phyloP scores from a whole-genome alignment of 2,797 vertebrate species.

The Gymnothorax javanicus region DNA sequence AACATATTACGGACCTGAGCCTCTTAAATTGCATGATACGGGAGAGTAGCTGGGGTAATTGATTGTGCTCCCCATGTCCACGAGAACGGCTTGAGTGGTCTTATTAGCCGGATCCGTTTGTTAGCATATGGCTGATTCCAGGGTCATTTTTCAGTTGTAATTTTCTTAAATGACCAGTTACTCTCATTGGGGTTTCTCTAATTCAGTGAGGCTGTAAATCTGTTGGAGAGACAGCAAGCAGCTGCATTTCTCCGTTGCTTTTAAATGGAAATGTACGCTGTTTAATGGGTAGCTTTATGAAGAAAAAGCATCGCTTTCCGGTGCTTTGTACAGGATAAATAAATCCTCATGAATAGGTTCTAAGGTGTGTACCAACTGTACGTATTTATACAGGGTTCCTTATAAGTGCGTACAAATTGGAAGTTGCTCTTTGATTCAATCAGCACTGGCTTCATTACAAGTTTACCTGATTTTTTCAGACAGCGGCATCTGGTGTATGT shows the following conservation, averaged over 20 bases:
- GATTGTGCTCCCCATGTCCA: background rate
- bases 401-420: constrained; percentile 62
- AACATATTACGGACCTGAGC: background rate
- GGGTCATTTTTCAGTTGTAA: constrained; percentile 38
- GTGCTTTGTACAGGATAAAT: constrained; percentile 65
- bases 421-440: constrained; percentile 65
- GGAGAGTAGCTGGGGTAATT: background rate
- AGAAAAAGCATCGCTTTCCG: constrained; percentile 50
- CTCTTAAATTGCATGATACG: background rate
- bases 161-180: constrained; percentile 47
- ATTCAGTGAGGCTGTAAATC: constrained; percentile 59
- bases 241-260: constrained; percentile 47
- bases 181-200: constrained; percentile 44
- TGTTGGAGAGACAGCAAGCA: constrained; percentile 45
- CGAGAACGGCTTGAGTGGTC: constrained; percentile 19
- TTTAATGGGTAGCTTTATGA: constrained; percentile 63
- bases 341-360: constrained; percentile 63
- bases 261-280: constrained; percentile 62
- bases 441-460: constrained; percentile 62
- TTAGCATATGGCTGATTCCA: constrained; percentile 28
- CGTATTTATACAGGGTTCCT: constrained; percentile 56
- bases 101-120: constrained; percentile 5
- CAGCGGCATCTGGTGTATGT: constrained; percentile 57
- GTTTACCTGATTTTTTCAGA: constrained; percentile 71
- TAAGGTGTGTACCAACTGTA: constrained; percentile 47